Percentiles rank a stretch among this genome's conserved stretches.
Conservation (phyloP, 1,140 invertebrate species). For the Calliphora vicina region DNA sequence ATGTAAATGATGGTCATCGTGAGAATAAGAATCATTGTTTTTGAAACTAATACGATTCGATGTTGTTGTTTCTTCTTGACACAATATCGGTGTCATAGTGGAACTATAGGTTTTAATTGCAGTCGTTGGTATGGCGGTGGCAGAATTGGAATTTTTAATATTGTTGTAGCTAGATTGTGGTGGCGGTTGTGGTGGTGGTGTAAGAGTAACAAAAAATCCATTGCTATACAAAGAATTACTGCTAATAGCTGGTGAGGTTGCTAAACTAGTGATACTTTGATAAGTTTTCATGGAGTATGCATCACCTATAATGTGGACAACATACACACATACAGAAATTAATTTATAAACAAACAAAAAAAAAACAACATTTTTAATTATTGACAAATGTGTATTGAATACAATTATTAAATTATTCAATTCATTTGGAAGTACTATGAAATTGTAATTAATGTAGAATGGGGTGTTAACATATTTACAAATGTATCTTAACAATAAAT, state of each 20-base stretch:
- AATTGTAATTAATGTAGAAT: no score
- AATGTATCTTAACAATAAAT: neutral
- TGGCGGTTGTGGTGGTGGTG: constrained; percentile 39
- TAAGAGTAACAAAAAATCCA: constrained; percentile 54
- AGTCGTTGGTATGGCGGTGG: neutral
- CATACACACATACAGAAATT: constrained; percentile 25
- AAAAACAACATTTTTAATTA: neutral
- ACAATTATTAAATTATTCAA: no score
- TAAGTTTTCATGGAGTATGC: constrained; percentile 63
- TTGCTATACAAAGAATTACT: constrained; percentile 61
- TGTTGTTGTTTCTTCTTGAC: constrained; percentile 15
- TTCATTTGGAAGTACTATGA: no score
- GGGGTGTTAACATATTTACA: neutral
- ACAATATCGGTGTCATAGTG: constrained; percentile 33
- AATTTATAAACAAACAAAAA: constrained; percentile 36
- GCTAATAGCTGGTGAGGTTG: constrained; percentile 60
- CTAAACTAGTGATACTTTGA: constrained; percentile 64
- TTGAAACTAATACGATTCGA: neutral
- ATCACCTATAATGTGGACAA: constrained; percentile 51
- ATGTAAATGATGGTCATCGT: neutral
- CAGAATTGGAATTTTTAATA: constrained; percentile 1
- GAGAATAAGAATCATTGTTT: constrained; percentile 5
- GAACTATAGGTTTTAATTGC: constrained; percentile 16
- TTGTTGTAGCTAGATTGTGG: constrained; percentile 7
- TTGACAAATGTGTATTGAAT: neutral